Base-by-base conservation (phyloP, 2,888 invertebrate genomes). In the Polyommatus icarus region DNA sequence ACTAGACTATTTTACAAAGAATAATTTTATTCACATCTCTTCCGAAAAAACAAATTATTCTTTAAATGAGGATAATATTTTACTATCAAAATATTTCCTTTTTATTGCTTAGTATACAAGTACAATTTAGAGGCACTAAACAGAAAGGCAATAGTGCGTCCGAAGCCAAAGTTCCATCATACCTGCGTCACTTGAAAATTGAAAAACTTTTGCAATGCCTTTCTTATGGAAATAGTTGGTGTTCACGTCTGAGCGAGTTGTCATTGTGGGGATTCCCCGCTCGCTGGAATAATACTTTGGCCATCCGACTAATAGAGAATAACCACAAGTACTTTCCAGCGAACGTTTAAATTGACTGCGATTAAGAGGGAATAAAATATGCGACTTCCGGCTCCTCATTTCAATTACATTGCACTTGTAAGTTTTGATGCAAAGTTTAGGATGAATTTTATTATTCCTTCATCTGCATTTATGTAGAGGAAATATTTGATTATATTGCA, bases 141-240 rank as follows among this genome's bases (percentile, higher is more conserved):
- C 72, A 72, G 80, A 80, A 80, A 80, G 78, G 77, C 81, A 79
- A 78, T 81, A 79, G 84, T 88, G 87, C 87, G 88, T 89, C 89
- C 86, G 87, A 88, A 90, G 90, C 89, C 88, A 89, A 92, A 91
- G 88, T 92, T 92, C 86, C 89, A 91, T 92, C 92, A 92, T 92
- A 92, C 93, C 92, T 93, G 93, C 91, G 91, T 93, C 92, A 92
- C 92, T 92, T 92, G 91, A 93, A 93, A 92, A 93, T 93, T 93
- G 93, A 93, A 93, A 93, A 93, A 93, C 91, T 93, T 93, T 93
- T 82, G 89, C 91, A 90, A 92, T 93, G 92, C 91, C 90, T 92
- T 91, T 91, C 92, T 91, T 90, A 93, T 92, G 91, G 91, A 92
- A 92, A 92, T 93, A 92, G 92, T 92, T 92, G 86, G 87, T 90